These are phyloP conservation scores for Drosophila insularis DNA, from an alignment of 1,140 invertebrate species.

Conservation along the genomic window DNA sequence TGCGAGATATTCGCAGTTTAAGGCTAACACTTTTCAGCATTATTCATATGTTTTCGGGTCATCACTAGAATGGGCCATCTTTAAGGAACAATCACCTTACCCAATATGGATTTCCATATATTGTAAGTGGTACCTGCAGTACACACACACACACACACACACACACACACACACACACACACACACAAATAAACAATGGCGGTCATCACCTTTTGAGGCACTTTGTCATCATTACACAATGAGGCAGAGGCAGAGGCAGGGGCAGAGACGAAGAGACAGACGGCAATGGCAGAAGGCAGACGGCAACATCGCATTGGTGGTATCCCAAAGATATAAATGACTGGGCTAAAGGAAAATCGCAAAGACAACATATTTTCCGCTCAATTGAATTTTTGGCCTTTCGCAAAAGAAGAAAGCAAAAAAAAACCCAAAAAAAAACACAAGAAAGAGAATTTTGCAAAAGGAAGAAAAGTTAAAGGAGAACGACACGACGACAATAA, in stretches of 20 bases:
- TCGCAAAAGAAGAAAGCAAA: slow-evolving; percentile 33
- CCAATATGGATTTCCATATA: not conserved
- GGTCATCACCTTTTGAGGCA: slow-evolving; percentile 62
- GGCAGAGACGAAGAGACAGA: slow-evolving; percentile 25
- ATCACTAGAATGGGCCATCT: no score
- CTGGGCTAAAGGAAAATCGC: slow-evolving; percentile 65
- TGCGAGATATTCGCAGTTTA: no score
- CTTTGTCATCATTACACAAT: slow-evolving; percentile 79
- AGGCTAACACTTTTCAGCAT: no score
- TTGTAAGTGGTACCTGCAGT: not conserved
- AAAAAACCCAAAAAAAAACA: slow-evolving; percentile 8
- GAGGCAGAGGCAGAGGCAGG: slow-evolving; percentile 40
- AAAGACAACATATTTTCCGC: slow-evolving; percentile 79
- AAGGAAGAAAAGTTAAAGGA: not conserved
- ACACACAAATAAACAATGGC: slow-evolving; percentile 27
- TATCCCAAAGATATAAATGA: slow-evolving; percentile 46
- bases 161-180: not conserved
- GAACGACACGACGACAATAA: not conserved
- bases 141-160: not conserved
- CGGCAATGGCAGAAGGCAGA: slow-evolving; percentile 4
- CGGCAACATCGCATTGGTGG: slow-evolving; percentile 23
- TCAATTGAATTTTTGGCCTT: slow-evolving; percentile 79
- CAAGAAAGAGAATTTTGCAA: not conserved
- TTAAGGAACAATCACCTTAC: not conserved
- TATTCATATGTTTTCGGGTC: no score